phyloP scores from a whole-genome alignment of 92 coral and sea anemone genomes.

The Meandrina meandrites region DNA sequence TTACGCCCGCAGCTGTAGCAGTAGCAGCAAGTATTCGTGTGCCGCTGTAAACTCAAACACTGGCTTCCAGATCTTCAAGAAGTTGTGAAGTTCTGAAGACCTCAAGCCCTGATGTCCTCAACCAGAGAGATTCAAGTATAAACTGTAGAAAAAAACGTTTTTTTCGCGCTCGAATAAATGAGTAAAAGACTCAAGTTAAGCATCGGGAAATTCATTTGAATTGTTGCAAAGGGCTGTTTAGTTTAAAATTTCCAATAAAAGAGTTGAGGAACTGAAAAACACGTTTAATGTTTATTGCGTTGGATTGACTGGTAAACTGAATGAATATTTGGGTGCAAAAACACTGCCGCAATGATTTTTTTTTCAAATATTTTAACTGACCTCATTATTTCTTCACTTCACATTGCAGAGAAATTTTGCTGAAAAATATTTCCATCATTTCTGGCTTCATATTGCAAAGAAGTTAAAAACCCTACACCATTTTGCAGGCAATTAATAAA shows the following conservation, averaged over 20 bases:
- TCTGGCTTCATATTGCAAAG: no score
- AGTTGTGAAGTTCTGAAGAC: constrained; percentile 7
- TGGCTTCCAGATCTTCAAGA: constrained; percentile 73
- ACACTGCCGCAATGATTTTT: no score
- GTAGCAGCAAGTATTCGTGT: constrained; percentile 39
- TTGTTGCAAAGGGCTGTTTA: background rate
- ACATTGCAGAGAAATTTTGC: no score
- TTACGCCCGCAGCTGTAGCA: constrained; percentile 49
- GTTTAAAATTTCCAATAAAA: background rate
- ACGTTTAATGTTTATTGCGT: no score
- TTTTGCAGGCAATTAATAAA: no score
- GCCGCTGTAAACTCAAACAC: constrained; percentile 31
- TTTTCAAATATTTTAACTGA: no score
- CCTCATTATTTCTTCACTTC: no score
- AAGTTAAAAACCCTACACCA: no score
- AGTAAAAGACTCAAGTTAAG: background rate
- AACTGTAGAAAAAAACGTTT: background rate
- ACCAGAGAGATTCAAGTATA: background rate
- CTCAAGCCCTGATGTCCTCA: background rate
- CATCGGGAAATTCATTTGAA: background rate
- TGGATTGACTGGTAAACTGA: no score
- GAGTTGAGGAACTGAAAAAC: constrained; percentile 5
- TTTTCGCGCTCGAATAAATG: background rate
- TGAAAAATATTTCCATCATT: no score
- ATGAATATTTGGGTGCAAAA: no score